Evolutionary conservation across 2,888 invertebrate species (phyloP).

Genomic region (Tortrix viridana): DNA sequence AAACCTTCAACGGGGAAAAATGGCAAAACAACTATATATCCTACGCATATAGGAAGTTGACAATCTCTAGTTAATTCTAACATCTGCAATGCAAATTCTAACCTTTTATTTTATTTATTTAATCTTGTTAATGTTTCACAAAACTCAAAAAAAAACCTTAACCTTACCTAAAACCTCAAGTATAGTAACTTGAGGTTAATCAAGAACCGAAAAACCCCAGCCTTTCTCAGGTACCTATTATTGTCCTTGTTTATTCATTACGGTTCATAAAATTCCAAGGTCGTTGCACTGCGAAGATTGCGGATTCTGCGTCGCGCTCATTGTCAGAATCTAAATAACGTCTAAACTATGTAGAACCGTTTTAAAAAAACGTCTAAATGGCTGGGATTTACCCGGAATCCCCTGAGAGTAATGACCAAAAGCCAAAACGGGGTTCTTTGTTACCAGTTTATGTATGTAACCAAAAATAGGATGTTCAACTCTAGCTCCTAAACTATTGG

Average conservation of each 20-base stretch:
- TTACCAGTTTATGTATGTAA: too few relatives aligned
- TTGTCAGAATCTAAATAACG: constrained; percentile 33
- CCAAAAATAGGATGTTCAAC: too few relatives aligned
- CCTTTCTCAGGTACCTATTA: constrained; percentile 32
- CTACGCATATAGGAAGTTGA: too few relatives aligned
- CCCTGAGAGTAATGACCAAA: background rate
- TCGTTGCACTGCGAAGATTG: constrained; percentile 77
- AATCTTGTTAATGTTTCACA: background rate
- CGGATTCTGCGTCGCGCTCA: constrained; percentile 62
- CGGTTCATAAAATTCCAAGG: constrained; percentile 71
- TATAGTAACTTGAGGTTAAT: too few relatives aligned
- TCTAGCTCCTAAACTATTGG: too few relatives aligned
- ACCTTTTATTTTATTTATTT: too few relatives aligned
- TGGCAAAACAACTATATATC: too few relatives aligned
- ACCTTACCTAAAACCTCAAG: background rate
- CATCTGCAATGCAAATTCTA: too few relatives aligned
- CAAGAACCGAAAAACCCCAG: constrained; percentile 18
- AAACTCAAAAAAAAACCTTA: background rate
- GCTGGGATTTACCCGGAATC: constrained; percentile 72
- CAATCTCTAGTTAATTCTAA: too few relatives aligned
- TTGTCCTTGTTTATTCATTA: constrained; percentile 70
- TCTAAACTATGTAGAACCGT: constrained; percentile 45
- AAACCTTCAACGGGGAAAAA: too few relatives aligned
- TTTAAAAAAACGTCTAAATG: constrained; percentile 61
- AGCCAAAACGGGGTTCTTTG: background rate